Base-by-base conservation (phyloP, 2,888 invertebrate species). In the Pterobdella sp. region DNA sequence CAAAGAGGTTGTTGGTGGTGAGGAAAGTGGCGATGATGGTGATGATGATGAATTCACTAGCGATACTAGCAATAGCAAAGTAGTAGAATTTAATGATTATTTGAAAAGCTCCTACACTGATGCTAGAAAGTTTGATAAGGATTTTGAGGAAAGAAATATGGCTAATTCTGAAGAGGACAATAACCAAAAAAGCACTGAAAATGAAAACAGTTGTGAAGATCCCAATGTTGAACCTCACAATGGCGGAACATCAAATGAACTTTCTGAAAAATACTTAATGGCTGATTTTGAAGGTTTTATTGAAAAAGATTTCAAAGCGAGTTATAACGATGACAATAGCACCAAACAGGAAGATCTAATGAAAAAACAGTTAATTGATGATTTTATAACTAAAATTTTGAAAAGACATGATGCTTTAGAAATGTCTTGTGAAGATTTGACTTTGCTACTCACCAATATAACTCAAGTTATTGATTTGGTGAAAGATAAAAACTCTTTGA, bases 101-200 rank as follows among this genome's bases (percentile, higher is more conserved):
- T n/a, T 56, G 60, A 56, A 56, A 26, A n/a, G 26, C n/a, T n/a
- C n/a, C n/a, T 22, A 56, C 60, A 56, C 60, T 56, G 60, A 26
- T 3, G 60, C n/a, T 18, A 3, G 60, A 56, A 56, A 56, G 4
- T 56, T 56, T n/a, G n/a, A 22, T 56, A 29, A 32, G 14, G 4
- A 32, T 69, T n/a, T 3, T n/a, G 56, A 52, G 29, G 69, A 29
- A 1, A 26, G 14, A 10, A n/a, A 31, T 35, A 34, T 7, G 18
- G 68, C 37, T 37, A 29, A 68, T 42, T 42, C 10, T 22, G 68
- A 42, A 4, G 42, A 67, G 67, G 67, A 10, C 22, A 26, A 26
- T 26, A 36, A 67, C 29, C 2, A 22, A 29, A 14, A 32, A 14
- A 18, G 67, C n/a, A 26, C 1, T 34, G 18, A 1, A n/a, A 34